phyloP scores from a whole-genome alignment of 2,113 vertebrate genomes.

The Seriola rivoliana region DNA sequence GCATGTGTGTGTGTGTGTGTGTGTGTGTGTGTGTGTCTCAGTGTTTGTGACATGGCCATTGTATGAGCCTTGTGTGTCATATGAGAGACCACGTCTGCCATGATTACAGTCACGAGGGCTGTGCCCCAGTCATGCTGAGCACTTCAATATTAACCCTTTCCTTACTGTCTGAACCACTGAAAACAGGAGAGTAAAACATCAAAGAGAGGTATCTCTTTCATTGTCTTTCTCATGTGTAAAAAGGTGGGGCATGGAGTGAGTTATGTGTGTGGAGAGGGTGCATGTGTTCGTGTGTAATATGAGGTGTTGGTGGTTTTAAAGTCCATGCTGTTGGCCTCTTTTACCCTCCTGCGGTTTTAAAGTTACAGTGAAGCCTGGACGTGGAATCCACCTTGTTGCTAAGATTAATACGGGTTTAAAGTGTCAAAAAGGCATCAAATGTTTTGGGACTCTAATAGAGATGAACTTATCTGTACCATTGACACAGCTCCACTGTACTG shows the following conservation, averaged over 20 bases:
- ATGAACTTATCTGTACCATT: neutral
- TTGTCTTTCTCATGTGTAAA: slow-evolving; percentile 10
- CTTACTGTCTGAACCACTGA: neutral
- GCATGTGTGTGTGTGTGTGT: neutral
- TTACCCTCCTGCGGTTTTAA: slow-evolving; percentile 11
- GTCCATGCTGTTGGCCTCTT: neutral
- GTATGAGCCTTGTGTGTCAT: slow-evolving; percentile 60
- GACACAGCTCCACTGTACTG: no score
- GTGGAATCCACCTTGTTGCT: no score
- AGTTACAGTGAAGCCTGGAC: slow-evolving; percentile 10
- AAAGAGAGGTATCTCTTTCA: slow-evolving; percentile 41
- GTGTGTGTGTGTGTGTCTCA: neutral
- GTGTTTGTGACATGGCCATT: slow-evolving; percentile 24
- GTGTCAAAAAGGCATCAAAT: no score
- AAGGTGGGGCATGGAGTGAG: slow-evolving; percentile 23
- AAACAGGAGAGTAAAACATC: slow-evolving; percentile 20
- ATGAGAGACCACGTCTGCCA: slow-evolving; percentile 64
- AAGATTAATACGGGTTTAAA: no score
- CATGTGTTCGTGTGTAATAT: slow-evolving; percentile 44
- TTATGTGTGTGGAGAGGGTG: slow-evolving; percentile 10
- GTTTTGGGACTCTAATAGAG: neutral
- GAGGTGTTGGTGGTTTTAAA: slow-evolving; percentile 41
- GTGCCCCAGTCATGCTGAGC: slow-evolving; percentile 50
- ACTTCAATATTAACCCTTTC: slow-evolving; percentile 56
- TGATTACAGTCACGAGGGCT: slow-evolving; percentile 70